Evolutionary conservation across 53 echinoderm and acorn worm genomes (phyloP), one percentile per base, ranked within the genome.

Genomic region (Arbacia lixula): DNA sequence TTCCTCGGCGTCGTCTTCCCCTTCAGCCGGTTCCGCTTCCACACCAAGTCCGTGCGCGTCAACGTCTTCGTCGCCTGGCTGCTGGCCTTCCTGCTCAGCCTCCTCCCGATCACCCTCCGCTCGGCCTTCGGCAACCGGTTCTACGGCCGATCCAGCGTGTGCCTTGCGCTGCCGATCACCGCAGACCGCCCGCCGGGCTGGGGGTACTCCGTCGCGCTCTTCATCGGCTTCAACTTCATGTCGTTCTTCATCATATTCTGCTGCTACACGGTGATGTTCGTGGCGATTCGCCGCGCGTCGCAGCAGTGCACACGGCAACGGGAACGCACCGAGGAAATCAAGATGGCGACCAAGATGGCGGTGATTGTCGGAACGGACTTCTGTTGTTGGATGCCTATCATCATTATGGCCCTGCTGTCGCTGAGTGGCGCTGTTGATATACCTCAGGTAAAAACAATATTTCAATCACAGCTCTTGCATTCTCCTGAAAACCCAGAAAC

Each of bases 281-380:
- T 97, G 5, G 91, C 90, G 46, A 94, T 97, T 41, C 91, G 94
- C 30, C 80, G 87, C 26, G 92, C 97, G 10, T 93, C 93, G 21
- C 68, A 86, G 64, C 87, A 92, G 71, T 92, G 91, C 86, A 90
- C 95, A 37, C 89, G 92, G 72, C 86, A 89, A 36, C 76, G 93
- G 30, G 93, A 91, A 82, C 84, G 77, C 22, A 40, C 89, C 11
- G 92, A 96, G 53, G 96, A 96, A 42, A 83, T 96, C 83, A 96
- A 96, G 83, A 96, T 96, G 96, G 96, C 96, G 63, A 96, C 96
- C 30, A 96, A 96, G 62, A 96, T 96, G 96, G 96, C 93, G 14
- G 91, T 96, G 27, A 96, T 96, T 38, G 93, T 95, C 0, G 89
- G 91, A 17, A 95, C 96, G 19, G 96, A 95, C 71, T 91, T 95